Evolutionary conservation across 2,113 vertebrate species (phyloP), one percentile per base, ranked within the genome.

Genomic region (Engraulis encrasicolus): DNA sequence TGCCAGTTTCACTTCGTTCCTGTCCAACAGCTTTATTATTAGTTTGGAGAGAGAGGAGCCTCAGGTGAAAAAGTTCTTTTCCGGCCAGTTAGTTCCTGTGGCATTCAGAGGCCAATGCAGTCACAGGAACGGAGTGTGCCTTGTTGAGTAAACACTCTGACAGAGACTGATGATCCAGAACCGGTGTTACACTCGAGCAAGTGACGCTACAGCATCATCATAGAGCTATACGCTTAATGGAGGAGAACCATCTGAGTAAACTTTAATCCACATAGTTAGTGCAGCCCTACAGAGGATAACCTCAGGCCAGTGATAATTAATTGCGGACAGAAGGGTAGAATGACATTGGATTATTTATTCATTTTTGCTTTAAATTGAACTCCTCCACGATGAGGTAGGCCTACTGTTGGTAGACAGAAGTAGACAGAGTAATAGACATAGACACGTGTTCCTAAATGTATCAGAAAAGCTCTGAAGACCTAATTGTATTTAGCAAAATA

Each of bases 31-130:
- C n/a, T n/a, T n/a, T n/a, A n/a, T n/a, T n/a, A n/a, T n/a, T n/a
- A n/a, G n/a, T n/a, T 85, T 85, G 78, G 79, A 85, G 50, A 5
- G 50, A 54, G 81, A 83, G 50, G 61, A 80, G 49, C 58, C 48
- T 66, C 37, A 80, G 80, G 74, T 71, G 82, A 74, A 66, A 31
- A n/a, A 66, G 15, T 50, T 49, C 23, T 49, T 85, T 85, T 78
- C 79, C 27, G 66, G 45, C 66, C n/a, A n/a, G n/a, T 78, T 11
- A 5, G 71, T 82, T 85, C 82, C 82, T 17, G 45, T 82, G 71
- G 78, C 79, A 81, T 80, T 38, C 49, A 45, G 82, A 54, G 82
- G 82, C 77, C 79, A 11, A 34, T 34, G 14, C 27, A 74, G 66
- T 34, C 66, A 74, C 31, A 74, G 66, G 27, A 15, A 11, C 66